Base-by-base conservation (phyloP, 30 jellyfish, hydroid and myxozoan genomes). In the Morbakka virulenta region DNA sequence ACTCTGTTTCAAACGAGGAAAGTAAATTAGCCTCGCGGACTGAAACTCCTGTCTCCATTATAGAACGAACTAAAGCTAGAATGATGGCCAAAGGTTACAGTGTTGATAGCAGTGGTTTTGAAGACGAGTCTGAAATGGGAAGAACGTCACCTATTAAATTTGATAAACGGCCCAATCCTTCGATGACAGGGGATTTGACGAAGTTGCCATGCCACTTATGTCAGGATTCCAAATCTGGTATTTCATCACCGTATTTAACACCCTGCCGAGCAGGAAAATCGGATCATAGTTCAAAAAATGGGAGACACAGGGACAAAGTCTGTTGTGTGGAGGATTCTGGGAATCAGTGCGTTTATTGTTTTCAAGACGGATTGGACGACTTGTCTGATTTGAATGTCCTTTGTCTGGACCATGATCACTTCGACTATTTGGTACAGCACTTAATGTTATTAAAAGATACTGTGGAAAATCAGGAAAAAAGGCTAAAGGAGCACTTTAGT, bases 51-150 rank as follows among this genome's bases (percentile, higher is more conserved):
- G 13, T 17, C 57, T 41, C 57, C 57, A 6, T 41, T 1, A 30
- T 2, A 6, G 74, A 24, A 21, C 31, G 67, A n/a, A 36, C 17
- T 33, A 67, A 28, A 12, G 49, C 83, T 62, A 48, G 31, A 14
- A 32, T 29, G 29, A 0, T 69, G 1, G 35, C 52, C 24, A 87
- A 75, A 62, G 93, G 94, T 1, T 77, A 33, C 27, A 93, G 99
- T 50, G 33, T 87, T 3, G 99, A 93, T 28, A 93, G 99, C 74
- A 93, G 99, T 61, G 99, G 99, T 26, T 93, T 80, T 82, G 99
- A 93, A 50, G 99, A 93, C 28, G 99, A 93, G 53, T 63, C 74
- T 64, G 89, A 77, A 24, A 13, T 30, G 4, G 32, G 64, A 2
- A 57, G 63, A 28, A 32, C 53, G 6, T 52, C 83, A 77, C 91